Percentiles rank a stretch among this genome's conserved stretches.
These are phyloP conservation scores for Acrocephalus scirpaceus DNA, from an alignment of 2,797 vertebrate species.

Conservation along the genomic window DNA sequence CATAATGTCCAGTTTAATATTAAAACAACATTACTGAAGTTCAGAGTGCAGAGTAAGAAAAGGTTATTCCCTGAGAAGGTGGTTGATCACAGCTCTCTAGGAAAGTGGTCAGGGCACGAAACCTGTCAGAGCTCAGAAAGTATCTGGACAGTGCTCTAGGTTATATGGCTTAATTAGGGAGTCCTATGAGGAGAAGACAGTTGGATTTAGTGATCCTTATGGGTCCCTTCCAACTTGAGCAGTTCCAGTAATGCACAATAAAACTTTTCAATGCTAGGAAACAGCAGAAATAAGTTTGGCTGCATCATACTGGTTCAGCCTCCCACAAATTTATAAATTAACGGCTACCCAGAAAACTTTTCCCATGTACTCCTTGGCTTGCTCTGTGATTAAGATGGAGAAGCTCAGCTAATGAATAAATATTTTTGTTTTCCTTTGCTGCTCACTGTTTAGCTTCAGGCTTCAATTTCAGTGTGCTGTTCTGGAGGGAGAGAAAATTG, in stretches of 20 bases:
- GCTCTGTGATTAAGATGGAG: background rate
- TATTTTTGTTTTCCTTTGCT: background rate
- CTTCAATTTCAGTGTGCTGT: background rate
- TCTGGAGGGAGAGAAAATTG: background rate
- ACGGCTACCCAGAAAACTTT: background rate
- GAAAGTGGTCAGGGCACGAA: background rate
- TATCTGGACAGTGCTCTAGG: background rate
- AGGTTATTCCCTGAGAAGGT: background rate
- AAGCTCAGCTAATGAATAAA: background rate
- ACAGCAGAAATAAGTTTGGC: background rate
- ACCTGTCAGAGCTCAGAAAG: background rate
- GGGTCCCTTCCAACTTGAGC: background rate
- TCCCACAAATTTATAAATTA: background rate
- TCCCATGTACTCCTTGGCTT: background rate
- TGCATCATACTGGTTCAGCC: background rate
- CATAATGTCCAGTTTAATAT: background rate
- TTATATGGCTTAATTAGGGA: background rate
- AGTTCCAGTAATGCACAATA: background rate
- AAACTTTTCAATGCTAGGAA: background rate
- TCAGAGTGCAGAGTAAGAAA: background rate
- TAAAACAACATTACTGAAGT: background rate
- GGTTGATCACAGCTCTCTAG: background rate
- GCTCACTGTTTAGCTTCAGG: background rate
- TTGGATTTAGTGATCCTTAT: background rate
- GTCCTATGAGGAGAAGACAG: background rate